Base-by-base conservation (phyloP, 2,888 invertebrate species). In the Slavum lentiscoides region DNA sequence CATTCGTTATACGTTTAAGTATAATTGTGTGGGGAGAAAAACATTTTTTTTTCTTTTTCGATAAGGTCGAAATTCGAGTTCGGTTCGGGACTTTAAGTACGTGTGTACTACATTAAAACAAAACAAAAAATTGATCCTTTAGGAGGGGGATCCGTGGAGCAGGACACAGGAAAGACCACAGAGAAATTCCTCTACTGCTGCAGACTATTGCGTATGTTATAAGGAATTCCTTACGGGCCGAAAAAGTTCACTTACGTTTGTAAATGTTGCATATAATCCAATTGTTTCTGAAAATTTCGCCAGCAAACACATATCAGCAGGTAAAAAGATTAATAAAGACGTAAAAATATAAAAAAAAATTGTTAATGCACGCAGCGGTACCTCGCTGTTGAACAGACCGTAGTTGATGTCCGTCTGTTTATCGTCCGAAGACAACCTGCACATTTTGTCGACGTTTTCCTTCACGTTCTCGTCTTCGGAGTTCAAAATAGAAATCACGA, bases 401-500 rank as follows among this genome's bases (percentile, higher is more conserved):
- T 58, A 72, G 9, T 72, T 72, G 17, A 23, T 0, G 15, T 80
- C 43, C 8, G 23, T 80, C n/a, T 58, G 39, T 23, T 39, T 2
- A 2, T 80, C 72, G 13, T 21, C 19, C 13, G 80, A 80, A 13
- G 80, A 58, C 15, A 80, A 55, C 53, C 39, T 58, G 64, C 80
- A 80, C 80, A 80, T 80, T 58, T 80, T 37, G 2, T 39, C 58
- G 6, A 80, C 70, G n/a, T 72, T 55, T n/a, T 19, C 15, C 53
- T 80, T 72, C 2, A 70, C 62, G 7, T 23, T 55, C 23, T 72
- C 62, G 15, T 55, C 62, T 5, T 72, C 55, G 0, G 80, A 80
- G 39, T 80, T 80, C 8, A 80, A 23, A 64, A 80, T 70, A 13
- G 70, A 64, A 17, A 80, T 70, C 2, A 80, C 55, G 43, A 64